These are phyloP conservation scores for Nymphalis polychloros DNA, from an alignment of 2,888 invertebrate species.

Conservation along the genomic window DNA sequence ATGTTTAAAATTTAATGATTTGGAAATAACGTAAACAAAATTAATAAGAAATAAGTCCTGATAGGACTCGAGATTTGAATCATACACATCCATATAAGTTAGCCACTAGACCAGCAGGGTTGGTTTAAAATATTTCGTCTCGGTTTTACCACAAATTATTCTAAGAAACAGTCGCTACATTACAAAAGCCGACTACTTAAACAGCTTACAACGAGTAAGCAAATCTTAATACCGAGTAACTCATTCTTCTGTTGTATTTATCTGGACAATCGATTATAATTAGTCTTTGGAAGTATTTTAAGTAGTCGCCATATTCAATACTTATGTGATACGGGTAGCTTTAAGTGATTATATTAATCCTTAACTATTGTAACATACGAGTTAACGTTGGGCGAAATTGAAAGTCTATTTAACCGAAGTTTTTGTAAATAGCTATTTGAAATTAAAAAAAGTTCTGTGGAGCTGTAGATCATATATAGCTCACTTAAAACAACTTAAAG, in stretches of 20 bases:
- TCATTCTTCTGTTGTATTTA: constrained; percentile 10
- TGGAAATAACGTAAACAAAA: no score
- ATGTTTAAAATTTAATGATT: no score
- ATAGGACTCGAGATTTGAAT: no score
- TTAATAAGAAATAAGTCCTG: no score
- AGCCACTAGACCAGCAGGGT: no score
- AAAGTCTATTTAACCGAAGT: neutral
- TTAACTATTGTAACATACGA: no score
- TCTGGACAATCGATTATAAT: constrained; percentile 10
- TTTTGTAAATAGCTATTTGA: neutral
- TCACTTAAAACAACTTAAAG: no score
- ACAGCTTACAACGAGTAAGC: constrained; percentile 15
- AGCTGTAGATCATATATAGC: no score
- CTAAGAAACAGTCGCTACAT: constrained; percentile 14
- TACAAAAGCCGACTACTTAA: constrained; percentile 11
- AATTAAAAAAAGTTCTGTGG: no score
- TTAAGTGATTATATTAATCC: neutral
- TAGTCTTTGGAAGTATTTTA: constrained; percentile 5
- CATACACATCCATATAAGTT: no score
- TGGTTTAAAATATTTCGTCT: neutral
- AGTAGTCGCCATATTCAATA: neutral
- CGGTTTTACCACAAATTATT: constrained; percentile 1
- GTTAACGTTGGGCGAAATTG: neutral
- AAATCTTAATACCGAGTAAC: neutral
- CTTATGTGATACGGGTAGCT: constrained; percentile 16